phyloP scores from a whole-genome alignment of 2,113 vertebrate species.

The Hippocampus abdominalis region DNA sequence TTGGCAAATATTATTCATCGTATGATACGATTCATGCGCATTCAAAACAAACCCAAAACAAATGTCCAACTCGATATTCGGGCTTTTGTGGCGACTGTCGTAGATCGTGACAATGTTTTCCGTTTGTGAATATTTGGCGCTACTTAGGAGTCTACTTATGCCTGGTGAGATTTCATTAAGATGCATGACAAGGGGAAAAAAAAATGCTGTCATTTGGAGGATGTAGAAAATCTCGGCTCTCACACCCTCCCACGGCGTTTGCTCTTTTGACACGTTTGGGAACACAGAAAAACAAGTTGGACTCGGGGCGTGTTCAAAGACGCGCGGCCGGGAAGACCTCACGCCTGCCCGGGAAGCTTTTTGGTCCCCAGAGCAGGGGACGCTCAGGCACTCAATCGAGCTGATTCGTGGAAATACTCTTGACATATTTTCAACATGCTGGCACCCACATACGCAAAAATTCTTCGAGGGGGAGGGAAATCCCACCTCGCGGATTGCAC shows the following conservation, averaged over 20 bases:
- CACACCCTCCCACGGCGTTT: background rate
- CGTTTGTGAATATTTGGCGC: slow-evolving; percentile 35
- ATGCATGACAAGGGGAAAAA: slow-evolving; percentile 21
- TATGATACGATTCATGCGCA: slow-evolving; percentile 17
- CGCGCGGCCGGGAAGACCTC: slow-evolving; percentile 7
- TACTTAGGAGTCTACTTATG: slow-evolving; percentile 24
- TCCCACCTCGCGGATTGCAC: too few species aligned
- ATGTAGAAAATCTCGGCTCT: slow-evolving; percentile 1
- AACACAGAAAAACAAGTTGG: too few species aligned
- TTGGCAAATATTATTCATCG: slow-evolving; percentile 19
- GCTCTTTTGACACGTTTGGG: background rate
- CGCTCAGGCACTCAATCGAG: slow-evolving; percentile 38
- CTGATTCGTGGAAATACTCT: slow-evolving; percentile 54
- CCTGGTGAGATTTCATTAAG: slow-evolving; percentile 34
- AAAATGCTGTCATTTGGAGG: slow-evolving; percentile 17
- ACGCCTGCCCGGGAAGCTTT: slow-evolving; percentile 16
- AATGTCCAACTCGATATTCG: slow-evolving; percentile 10
- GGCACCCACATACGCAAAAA: too few species aligned
- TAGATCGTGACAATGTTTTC: slow-evolving; percentile 19
- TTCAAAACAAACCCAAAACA: slow-evolving; percentile 5
- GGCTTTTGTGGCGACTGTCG: slow-evolving; percentile 17
- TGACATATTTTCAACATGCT: slow-evolving; percentile 26
- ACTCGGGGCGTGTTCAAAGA: too few species aligned
- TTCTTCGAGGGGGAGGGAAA: too few species aligned
- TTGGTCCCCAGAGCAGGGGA: slow-evolving; percentile 31